Evolutionary conservation across 2,113 vertebrate genomes (phyloP), one percentile per base, ranked within the genome.

Genomic region (Syngnathoides biaculeatus): DNA sequence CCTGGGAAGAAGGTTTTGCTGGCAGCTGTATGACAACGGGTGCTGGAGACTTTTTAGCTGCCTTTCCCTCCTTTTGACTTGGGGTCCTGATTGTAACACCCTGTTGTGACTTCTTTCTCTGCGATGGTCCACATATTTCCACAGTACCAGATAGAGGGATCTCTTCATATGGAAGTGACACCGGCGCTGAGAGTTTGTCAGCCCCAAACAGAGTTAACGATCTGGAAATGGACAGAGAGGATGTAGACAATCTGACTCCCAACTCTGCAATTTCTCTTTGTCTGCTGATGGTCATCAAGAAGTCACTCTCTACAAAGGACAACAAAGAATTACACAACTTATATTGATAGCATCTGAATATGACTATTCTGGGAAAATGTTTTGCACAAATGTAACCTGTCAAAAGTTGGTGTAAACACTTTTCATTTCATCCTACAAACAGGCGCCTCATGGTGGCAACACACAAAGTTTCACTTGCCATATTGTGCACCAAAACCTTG

Each of bases 111-210:
- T 62, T 62, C 43, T 62, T 62, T 43, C 40, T 43, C 38, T 43
- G 60, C 2, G 40, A 24, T 43, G 60, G 8, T 62, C 60, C 60
- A 26, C 24, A 43, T 43, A 43, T 43, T 14, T 62, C 60, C 35
- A 62, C 40, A 9, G 40, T 17, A 9, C 39, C 60, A 62, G 60
- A 15, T 26, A 62, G 13, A 10, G 40, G 60, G 40, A 62, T 43
- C 40, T 62, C 60, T 43, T 62, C 60, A 45, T 62, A 62, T 1
- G 60, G 60, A n/a, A 62, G 13, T 62, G 60, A 62, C 60, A 26
- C n/a, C 8, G 60, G 60, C 43, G 17, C 15, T 43, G 60, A 42
- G 22, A 62, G 40, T 8, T 62, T 62, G 6, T 62, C 60, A 2
- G 39, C 38, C 38, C 40, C 60, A 2, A 62, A 62, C 20, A 62